Evolutionary conservation across 1,140 invertebrate genomes (phyloP).

Genomic region (Papilio aristodemus): DNA sequence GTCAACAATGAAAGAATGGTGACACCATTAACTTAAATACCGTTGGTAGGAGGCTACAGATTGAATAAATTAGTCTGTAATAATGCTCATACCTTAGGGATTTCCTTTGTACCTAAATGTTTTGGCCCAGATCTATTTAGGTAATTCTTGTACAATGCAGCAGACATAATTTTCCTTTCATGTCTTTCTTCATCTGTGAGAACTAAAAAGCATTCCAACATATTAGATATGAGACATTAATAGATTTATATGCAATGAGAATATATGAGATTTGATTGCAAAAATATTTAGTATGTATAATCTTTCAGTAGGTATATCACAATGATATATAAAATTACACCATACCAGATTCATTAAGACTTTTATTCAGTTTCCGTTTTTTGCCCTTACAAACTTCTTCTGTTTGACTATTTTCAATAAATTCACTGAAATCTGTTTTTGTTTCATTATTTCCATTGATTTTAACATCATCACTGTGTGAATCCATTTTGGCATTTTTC

Average conservation of each 20-base stretch:
- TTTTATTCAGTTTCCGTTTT: slow-evolving; percentile 58
- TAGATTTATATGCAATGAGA: too few species aligned
- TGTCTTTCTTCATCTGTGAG: slow-evolving; percentile 83
- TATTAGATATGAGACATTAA: background rate
- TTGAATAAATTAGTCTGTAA: background rate
- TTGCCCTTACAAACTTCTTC: slow-evolving; percentile 49
- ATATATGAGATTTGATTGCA: too few species aligned
- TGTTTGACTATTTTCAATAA: slow-evolving; percentile 52
- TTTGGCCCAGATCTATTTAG: slow-evolving; percentile 87
- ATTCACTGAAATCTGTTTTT: slow-evolving; percentile 66
- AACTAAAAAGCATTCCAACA: slow-evolving; percentile 52
- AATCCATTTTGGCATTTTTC: slow-evolving; percentile 23
- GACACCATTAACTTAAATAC: too few species aligned
- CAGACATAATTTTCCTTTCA: slow-evolving; percentile 83
- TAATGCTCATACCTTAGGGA: slow-evolving; percentile 85
- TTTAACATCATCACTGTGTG: slow-evolving; percentile 44
- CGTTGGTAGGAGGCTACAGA: too few species aligned
- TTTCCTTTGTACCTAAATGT: slow-evolving; percentile 89
- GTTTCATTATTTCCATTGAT: slow-evolving; percentile 48
- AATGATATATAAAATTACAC: background rate
- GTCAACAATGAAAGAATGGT: too few species aligned
- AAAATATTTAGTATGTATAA: too few species aligned
- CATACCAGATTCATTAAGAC: slow-evolving; percentile 68
- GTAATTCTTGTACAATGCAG: slow-evolving; percentile 86
- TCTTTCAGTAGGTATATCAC: too few species aligned